phyloP scores from a whole-genome alignment of 2,888 invertebrate species.

The Trichopoda pennipes region DNA sequence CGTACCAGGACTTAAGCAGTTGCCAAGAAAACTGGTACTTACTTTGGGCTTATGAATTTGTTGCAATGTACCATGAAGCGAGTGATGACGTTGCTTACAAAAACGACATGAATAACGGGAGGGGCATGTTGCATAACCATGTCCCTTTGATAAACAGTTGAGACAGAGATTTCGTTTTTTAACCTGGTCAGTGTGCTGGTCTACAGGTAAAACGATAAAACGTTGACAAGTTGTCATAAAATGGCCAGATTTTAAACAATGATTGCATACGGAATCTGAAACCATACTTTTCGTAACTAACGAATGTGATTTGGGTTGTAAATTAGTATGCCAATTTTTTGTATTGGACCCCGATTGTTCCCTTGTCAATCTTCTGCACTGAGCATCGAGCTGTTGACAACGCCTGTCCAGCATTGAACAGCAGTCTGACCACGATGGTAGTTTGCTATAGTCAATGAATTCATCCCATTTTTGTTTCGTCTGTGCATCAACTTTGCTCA shows the following conservation, averaged over 20 bases:
- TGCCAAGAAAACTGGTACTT: conserved; percentile 6
- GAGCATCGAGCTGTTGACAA: conserved; percentile 38
- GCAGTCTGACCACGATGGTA: conserved; percentile 47
- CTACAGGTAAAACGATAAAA: conserved; percentile 7
- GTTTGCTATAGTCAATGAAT: conserved; percentile 37
- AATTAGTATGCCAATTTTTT: neutral
- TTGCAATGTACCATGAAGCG: conserved; percentile 17
- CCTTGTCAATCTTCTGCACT: neutral
- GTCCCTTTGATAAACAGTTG: conserved; percentile 16
- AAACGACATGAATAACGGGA: conserved; percentile 54
- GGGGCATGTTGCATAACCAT: neutral
- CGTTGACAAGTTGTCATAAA: conserved; percentile 20
- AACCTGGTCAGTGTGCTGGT: conserved; percentile 20
- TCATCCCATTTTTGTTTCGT: conserved; percentile 44
- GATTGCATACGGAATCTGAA: neutral
- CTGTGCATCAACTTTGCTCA: conserved; percentile 38
- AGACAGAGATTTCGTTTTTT: conserved; percentile 5
- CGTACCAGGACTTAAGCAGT: conserved; percentile 3
- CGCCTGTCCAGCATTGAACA: conserved; percentile 42
- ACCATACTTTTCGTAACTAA: neutral
- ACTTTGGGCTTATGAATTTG: neutral
- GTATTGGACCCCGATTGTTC: neutral
- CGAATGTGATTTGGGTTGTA: conserved; percentile 7
- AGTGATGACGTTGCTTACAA: conserved; percentile 56
- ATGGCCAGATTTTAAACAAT: conserved; percentile 25